Evolutionary conservation across 2,113 vertebrate species (phyloP).

Genomic region (Barbus barbus): DNA sequence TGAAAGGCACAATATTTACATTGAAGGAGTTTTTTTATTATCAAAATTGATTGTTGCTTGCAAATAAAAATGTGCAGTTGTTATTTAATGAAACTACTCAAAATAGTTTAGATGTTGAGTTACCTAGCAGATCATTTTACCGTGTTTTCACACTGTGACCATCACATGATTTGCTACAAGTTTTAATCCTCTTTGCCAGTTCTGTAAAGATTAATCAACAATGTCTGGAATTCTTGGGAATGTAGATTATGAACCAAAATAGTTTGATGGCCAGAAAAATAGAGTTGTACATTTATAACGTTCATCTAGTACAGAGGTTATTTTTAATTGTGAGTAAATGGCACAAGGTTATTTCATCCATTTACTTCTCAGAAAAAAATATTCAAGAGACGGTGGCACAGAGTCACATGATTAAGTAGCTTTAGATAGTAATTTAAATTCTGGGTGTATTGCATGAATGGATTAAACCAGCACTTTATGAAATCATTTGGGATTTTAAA

Average conservation of each 20-base stretch:
- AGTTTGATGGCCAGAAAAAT: neutral
- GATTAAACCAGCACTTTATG: constrained; percentile 19
- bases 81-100: neutral
- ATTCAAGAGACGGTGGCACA: neutral
- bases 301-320: neutral
- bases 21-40: neutral
- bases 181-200: constrained; percentile 35
- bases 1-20: neutral
- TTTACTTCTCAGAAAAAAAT: neutral
- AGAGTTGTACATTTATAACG: neutral
- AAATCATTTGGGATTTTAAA: constrained; percentile 14
- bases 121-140: neutral
- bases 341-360: neutral
- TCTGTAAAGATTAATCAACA: constrained; percentile 8
- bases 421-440: constrained; percentile 8
- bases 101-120: no score
- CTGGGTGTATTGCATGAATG: neutral
- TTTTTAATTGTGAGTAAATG: constrained; percentile 18
- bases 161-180: constrained; percentile 45
- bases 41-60: neutral
- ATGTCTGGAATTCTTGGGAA: constrained; percentile 6
- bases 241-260: neutral
- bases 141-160: constrained; percentile 24
- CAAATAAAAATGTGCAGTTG: neutral
- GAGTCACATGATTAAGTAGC: constrained; percentile 19